Conservation (phyloP, 1,140 invertebrate genomes). For the Trichonephila clavata region DNA sequence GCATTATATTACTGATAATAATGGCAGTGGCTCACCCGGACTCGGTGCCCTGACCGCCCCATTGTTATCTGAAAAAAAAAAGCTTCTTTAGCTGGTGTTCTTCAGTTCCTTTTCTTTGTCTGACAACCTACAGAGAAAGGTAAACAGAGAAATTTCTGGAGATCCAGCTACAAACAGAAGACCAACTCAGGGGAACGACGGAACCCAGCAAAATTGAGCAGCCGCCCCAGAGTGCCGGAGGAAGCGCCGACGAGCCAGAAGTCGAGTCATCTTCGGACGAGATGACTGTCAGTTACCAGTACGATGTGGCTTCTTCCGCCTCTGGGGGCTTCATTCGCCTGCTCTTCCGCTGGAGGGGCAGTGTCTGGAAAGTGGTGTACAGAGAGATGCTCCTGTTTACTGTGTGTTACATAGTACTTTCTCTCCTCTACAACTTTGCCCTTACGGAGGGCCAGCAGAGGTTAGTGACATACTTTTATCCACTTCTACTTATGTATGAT, state of each 20-base stretch:
- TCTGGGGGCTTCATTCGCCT: slow-evolving; percentile 87
- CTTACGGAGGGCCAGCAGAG: slow-evolving; percentile 90
- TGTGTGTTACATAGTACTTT: slow-evolving; percentile 92
- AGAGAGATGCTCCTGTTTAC: slow-evolving; percentile 94
- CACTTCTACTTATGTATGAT: too few relatives aligned
- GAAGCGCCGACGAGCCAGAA: slow-evolving; percentile 62
- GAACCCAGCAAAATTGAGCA: slow-evolving; percentile 49
- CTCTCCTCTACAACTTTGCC: slow-evolving; percentile 92
- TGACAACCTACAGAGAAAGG: background rate
- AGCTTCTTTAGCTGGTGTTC: background rate
- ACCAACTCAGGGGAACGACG: slow-evolving; percentile 44
- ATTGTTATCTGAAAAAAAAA: too few relatives aligned
- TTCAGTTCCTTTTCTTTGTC: background rate
- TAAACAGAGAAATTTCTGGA: slow-evolving; percentile 36
- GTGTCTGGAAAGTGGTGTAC: slow-evolving; percentile 98
- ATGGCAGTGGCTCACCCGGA: background rate
- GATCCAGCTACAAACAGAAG: background rate
- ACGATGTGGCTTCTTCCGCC: slow-evolving; percentile 87
- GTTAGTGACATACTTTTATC: slow-evolving; percentile 83
- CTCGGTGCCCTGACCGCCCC: background rate
- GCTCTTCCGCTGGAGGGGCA: slow-evolving; percentile 95
- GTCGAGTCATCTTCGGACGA: slow-evolving; percentile 65
- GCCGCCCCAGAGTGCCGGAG: slow-evolving; percentile 64
- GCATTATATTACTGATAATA: background rate
- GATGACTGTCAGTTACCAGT: slow-evolving; percentile 90